A percentile compares a stretch with the other conserved stretches of the same genome.
Evolutionary conservation across 2,797 vertebrate species (phyloP).

Genomic region (Macropus fuliginosus): DNA sequence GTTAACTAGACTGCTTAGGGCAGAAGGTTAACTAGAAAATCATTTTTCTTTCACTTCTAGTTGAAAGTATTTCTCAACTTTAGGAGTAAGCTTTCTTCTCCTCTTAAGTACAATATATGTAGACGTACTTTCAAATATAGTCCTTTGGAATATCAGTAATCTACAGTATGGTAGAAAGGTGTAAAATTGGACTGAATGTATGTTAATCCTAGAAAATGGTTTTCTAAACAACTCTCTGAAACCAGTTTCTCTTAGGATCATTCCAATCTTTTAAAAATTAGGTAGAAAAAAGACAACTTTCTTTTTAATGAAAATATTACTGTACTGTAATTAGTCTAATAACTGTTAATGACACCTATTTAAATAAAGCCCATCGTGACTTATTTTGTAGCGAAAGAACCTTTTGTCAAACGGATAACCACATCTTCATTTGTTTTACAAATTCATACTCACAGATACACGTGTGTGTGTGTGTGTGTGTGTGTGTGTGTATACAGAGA

Average conservation of each 20-base stretch:
- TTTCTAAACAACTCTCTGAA: background rate
- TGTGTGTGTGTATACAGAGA: too few species aligned
- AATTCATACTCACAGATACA: background rate
- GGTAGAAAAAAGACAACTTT: background rate
- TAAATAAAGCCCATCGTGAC: background rate
- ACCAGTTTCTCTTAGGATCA: background rate
- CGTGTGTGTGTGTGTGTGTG: too few species aligned
- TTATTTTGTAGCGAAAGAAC: background rate
- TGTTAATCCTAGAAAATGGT: background rate
- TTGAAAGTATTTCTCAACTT: background rate
- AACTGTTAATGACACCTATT: background rate
- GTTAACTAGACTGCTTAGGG: background rate
- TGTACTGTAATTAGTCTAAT: background rate
- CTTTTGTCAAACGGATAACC: background rate
- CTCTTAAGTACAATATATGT: background rate
- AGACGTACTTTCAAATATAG: background rate
- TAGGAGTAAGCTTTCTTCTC: background rate
- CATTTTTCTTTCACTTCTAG: background rate
- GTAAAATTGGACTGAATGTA: background rate
- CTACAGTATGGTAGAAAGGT: background rate
- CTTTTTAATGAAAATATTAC: background rate
- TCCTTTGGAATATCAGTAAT: background rate
- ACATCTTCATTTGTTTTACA: background rate
- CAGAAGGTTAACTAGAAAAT: background rate
- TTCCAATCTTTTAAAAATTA: background rate